These are phyloP conservation scores for Chloropsis cyanopogon DNA, from an alignment of 2,113 vertebrate genomes.

Conservation along the genomic window DNA sequence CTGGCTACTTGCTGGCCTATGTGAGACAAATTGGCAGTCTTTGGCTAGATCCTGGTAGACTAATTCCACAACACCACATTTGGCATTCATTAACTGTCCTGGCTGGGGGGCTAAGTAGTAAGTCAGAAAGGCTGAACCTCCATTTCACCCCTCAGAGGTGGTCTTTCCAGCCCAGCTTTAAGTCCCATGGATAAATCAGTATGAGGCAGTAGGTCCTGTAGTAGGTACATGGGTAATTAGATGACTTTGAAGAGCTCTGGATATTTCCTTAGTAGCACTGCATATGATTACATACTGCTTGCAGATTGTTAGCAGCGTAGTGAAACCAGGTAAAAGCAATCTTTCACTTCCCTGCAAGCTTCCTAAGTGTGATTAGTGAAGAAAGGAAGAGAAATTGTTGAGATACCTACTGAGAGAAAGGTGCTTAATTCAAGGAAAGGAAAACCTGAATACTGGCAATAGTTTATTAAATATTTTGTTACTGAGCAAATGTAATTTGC, in stretches of 20 bases:
- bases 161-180: conserved; percentile 20
- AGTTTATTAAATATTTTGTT: conserved; percentile 5
- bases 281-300: neutral
- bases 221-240: conserved; percentile 1
- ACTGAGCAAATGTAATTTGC: neutral
- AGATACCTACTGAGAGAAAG: neutral
- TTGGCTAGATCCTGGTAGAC: conserved; percentile 44
- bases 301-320: neutral
- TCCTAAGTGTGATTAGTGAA: neutral
- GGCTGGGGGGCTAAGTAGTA: conserved; percentile 37
- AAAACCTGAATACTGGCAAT: neutral
- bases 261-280: neutral
- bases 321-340: neutral
- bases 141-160: conserved; percentile 57
- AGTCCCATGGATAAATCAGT: conserved; percentile 24
- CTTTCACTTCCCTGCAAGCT: neutral
- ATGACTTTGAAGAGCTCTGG: neutral
- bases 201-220: neutral
- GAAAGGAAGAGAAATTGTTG: neutral
- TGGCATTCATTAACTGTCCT: conserved; percentile 63
- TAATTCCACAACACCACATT: conserved; percentile 63
- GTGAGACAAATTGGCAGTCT: conserved; percentile 60
- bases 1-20: conserved; percentile 36
- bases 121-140: conserved; percentile 32
- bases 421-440: neutral